Percentiles rank a stretch among this genome's conserved stretches.
These are phyloP conservation scores for Bettongia penicillata DNA, from an alignment of 2,113 vertebrate species.

Conservation along the genomic window DNA sequence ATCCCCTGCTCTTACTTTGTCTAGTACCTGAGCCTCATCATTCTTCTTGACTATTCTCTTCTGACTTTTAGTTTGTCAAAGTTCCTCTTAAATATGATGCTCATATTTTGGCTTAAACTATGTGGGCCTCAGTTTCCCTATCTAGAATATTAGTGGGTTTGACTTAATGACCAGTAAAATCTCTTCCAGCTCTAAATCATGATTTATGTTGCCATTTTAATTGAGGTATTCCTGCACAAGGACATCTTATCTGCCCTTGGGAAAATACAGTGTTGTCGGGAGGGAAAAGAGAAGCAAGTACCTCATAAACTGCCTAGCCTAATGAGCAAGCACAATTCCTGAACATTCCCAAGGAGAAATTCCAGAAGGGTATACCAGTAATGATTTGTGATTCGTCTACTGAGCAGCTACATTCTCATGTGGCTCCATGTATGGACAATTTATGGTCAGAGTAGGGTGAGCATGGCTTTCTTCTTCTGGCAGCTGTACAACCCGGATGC, in stretches of 20 bases:
- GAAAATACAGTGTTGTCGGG: not conserved
- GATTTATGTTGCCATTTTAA: not conserved
- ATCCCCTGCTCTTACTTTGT: not conserved
- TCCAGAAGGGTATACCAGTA: not conserved
- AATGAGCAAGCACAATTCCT: not conserved
- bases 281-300: not conserved
- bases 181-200: not conserved
- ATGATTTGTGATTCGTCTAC: not conserved
- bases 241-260: not conserved
- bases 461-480: not conserved
- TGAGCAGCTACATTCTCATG: not conserved
- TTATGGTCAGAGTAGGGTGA: not conserved
- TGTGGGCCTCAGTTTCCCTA: not conserved
- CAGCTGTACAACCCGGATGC: not conserved
- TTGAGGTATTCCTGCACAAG: not conserved
- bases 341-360: not conserved
- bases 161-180: not conserved
- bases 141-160: not conserved
- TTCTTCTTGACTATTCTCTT: not conserved
- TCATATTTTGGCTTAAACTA: not conserved
- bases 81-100: not conserved
- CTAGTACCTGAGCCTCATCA: not conserved
- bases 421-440: not conserved
- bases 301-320: not conserved
- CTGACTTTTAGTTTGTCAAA: not conserved